Conservation (phyloP, 2,888 invertebrate species). For the Adelphocoris suturalis region DNA sequence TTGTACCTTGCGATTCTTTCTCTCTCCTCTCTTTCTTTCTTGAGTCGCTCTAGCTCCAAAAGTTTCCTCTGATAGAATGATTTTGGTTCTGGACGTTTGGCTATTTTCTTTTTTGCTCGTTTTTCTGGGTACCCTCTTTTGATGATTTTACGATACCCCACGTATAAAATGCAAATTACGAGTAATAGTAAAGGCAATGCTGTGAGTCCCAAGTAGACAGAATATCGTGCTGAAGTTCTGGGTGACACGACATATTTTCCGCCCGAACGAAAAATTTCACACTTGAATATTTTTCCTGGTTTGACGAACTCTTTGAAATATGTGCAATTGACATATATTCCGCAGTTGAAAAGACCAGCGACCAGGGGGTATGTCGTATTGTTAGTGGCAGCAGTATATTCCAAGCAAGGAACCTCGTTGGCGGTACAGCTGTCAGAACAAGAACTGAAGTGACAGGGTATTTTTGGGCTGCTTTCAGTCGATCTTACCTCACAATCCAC, state of each 20-base stretch:
- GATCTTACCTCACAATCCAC: slow-evolving; percentile 40
- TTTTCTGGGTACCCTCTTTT: slow-evolving; percentile 35
- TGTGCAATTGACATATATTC: slow-evolving; percentile 53
- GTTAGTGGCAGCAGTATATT: slow-evolving; percentile 21
- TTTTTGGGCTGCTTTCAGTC: neutral
- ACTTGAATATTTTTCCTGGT: slow-evolving; percentile 31
- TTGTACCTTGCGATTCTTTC: slow-evolving; percentile 70
- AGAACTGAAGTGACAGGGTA: slow-evolving; percentile 32
- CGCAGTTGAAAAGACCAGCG: slow-evolving; percentile 50
- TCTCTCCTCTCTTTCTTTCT: slow-evolving; percentile 72
- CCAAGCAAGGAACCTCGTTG: slow-evolving; percentile 30
- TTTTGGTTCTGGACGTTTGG: slow-evolving; percentile 59
- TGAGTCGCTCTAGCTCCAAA: slow-evolving; percentile 72
- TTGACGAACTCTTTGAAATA: slow-evolving; percentile 55
- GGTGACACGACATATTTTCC: slow-evolving; percentile 44
- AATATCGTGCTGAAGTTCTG: neutral
- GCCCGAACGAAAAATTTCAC: slow-evolving; percentile 35
- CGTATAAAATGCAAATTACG: slow-evolving; percentile 37
- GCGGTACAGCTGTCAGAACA: slow-evolving; percentile 61
- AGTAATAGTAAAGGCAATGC: slow-evolving; percentile 17
- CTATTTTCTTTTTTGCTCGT: slow-evolving; percentile 14
- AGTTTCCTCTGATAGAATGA: slow-evolving; percentile 75
- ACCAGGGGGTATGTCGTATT: slow-evolving; percentile 48
- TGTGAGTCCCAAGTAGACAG: neutral
- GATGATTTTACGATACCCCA: slow-evolving; percentile 15